A percentile compares a stretch with the other conserved stretches of the same genome.
phyloP scores from a whole-genome alignment of 2,888 invertebrate genomes.

The Leptinotarsa tumamoca region DNA sequence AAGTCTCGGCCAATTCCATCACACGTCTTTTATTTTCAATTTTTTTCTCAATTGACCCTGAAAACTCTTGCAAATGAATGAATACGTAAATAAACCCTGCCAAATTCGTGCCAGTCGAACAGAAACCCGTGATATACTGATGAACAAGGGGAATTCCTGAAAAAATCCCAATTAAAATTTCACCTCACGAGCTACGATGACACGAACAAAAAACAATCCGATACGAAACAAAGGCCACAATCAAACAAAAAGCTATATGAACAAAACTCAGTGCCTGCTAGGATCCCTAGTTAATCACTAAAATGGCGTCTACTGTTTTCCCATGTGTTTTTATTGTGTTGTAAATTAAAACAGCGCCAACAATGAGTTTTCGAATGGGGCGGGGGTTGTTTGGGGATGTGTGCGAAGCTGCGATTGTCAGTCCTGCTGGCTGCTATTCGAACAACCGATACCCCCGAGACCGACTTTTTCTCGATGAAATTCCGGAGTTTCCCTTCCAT shows the following conservation, averaged over 20 bases:
- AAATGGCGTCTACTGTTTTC: constrained; percentile 69
- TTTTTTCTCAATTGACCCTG: too few relatives aligned
- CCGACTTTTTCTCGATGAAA: constrained; percentile 47
- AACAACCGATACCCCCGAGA: constrained; percentile 61
- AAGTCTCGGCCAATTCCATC: too few relatives aligned
- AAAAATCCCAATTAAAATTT: constrained; percentile 66
- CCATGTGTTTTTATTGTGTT: constrained; percentile 69
- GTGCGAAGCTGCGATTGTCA: constrained; percentile 63
- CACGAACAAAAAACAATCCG: constrained; percentile 64
- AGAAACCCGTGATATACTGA: constrained; percentile 31
- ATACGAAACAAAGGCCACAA: constrained; percentile 65
- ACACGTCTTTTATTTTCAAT: too few relatives aligned
- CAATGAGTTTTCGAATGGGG: constrained; percentile 60
- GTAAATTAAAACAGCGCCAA: constrained; percentile 67
- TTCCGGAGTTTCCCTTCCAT: constrained; percentile 30
- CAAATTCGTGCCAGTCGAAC: constrained; percentile 6
- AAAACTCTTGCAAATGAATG: neutral
- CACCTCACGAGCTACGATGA: constrained; percentile 62
- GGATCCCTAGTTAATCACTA: constrained; percentile 68
- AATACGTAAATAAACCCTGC: neutral
- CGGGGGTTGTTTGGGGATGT: constrained; percentile 61
- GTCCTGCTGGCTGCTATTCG: constrained; percentile 55
- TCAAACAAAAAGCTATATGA: constrained; percentile 67
- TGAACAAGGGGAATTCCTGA: constrained; percentile 52
- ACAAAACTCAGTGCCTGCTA: constrained; percentile 64